Conservation (phyloP, 2,797 vertebrate species). For the Myotis myotis region DNA sequence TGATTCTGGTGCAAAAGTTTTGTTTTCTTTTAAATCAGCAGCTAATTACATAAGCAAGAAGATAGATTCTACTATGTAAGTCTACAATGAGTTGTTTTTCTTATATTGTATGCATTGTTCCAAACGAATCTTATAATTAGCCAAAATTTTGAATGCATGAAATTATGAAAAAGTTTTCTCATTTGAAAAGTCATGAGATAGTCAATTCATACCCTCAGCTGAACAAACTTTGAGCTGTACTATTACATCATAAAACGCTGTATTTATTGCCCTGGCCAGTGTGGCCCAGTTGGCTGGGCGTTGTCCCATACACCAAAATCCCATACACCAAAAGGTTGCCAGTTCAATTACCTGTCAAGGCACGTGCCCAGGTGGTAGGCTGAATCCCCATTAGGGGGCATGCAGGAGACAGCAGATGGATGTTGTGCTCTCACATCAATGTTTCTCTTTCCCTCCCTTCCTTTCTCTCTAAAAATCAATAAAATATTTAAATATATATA, state of each 20-base stretch:
- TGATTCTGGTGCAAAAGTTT: not conserved
- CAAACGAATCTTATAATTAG: not conserved
- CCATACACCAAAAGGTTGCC: too few species aligned
- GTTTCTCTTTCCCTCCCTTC: too few species aligned
- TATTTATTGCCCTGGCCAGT: too few species aligned
- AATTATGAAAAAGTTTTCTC: not conserved
- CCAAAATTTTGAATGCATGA: not conserved
- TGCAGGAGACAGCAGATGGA: too few species aligned
- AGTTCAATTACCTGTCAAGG: too few species aligned
- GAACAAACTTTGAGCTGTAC: not conserved
- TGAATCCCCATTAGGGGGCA: too few species aligned
- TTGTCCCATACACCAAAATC: too few species aligned
- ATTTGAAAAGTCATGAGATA: not conserved
- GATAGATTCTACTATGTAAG: not conserved
- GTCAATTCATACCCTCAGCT: not conserved
- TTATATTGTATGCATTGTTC: not conserved
- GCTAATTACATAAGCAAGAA: not conserved
- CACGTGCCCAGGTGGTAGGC: too few species aligned
- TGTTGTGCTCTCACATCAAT: too few species aligned
- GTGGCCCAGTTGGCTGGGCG: too few species aligned
- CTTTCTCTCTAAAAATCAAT: too few species aligned
- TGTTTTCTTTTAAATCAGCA: not conserved
- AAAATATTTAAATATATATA: not conserved
- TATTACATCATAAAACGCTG: not conserved
- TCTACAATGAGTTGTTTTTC: not conserved